A percentile compares a stretch with the other conserved stretches of the same genome.
These are phyloP conservation scores for human (Homo sapiens) DNA, from an alignment of 2,113 vertebrate genomes.

Conservation along the genomic window GRCh38 chr14:97632001-97632500, in stretches of 20 bases:
- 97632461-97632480: background rate
- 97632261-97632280: background rate
- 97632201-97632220: background rate
- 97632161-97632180: accelerated
- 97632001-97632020: background rate
- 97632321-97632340: background rate
- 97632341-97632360: background rate
- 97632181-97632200: background rate
- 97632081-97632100: accelerated
- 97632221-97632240: background rate
- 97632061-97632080: background rate
- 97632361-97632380: background rate
- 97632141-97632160: background rate
- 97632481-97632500: background rate
- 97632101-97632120: background rate
- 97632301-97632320: background rate
- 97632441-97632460: constrained; percentile 15
- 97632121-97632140: accelerated
- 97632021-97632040: background rate
- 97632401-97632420: constrained; percentile 28
- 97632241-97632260: background rate
- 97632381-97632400: constrained; percentile 15
- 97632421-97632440: background rate
- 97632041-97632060: accelerated
- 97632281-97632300: background rate